These are phyloP conservation scores for Cairina moschata DNA, from an alignment of 2,113 vertebrate genomes.

Conservation along the genomic window DNA sequence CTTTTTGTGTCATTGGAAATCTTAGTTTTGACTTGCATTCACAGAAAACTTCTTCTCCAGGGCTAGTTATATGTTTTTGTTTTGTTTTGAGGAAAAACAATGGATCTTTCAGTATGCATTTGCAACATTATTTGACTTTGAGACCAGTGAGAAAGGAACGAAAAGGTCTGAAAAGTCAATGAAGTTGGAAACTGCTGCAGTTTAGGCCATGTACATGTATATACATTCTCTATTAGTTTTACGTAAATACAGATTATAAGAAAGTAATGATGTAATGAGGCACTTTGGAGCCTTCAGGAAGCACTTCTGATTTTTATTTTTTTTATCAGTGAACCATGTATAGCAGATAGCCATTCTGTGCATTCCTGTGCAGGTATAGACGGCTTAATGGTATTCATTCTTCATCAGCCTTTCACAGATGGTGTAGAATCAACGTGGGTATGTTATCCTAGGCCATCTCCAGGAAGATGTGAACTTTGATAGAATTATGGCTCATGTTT, in stretches of 20 bases:
- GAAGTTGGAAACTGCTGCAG: not conserved
- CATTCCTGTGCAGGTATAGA: not conserved
- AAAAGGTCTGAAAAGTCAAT: not conserved
- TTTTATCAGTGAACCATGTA: not conserved
- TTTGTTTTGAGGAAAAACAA: not conserved
- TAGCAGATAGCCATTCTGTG: not conserved
- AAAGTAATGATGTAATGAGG: not conserved
- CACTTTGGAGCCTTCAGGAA: not conserved
- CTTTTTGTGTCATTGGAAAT: not conserved
- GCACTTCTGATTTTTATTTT: not conserved
- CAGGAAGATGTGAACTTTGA: constrained; percentile 14
- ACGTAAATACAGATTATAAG: not conserved
- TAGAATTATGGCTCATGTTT: constrained; percentile 27
- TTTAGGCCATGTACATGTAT: not conserved
- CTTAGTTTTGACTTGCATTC: not conserved
- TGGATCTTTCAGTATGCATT: not conserved
- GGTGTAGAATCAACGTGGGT: not conserved
- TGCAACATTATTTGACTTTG: not conserved
- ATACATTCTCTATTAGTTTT: not conserved
- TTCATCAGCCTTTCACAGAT: constrained; percentile 38
- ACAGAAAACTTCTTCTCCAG: not conserved
- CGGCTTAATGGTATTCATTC: constrained; percentile 26
- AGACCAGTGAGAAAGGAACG: not conserved
- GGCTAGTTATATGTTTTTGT: not conserved
- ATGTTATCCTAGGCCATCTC: constrained; percentile 18